Base-by-base conservation (phyloP, 2,888 invertebrate genomes). In the Malthinus seriepunctatus region DNA sequence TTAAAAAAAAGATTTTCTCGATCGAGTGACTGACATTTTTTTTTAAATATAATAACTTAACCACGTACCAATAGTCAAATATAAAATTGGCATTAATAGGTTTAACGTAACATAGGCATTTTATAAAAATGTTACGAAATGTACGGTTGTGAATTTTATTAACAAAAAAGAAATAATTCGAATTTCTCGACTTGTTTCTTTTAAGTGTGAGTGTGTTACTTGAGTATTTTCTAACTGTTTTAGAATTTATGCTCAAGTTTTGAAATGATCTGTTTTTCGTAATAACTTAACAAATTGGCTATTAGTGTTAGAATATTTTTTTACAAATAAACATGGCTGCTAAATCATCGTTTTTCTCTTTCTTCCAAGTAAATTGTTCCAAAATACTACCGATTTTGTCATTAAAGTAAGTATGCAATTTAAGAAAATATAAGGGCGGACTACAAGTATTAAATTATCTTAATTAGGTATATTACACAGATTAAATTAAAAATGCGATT, bases 301-400 rank as follows among this genome's bases (percentile, higher is more conserved):
- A 84, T 83, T 84, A 84, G 84, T 83, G 81, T 84, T 84, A 85
- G 84, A 83, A 82, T 86, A 85, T 86, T 85, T 86, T 86, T 86
- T 85, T 86, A 86, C 85, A 84, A 84, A 85, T 84, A 85, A 85
- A 85, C 72, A 76, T 75, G 73, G 78, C 78, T 78, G 78, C 78
- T 77, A 76, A 23, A 71, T 60, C 51, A 51, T 48, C 49, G n/a
- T n/a, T n/a, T 51, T 53, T 15, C 9, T 15, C 23, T 42, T 12
- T 42, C 23, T 15, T 15, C 15, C 15, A 42, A 15, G 14, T 15
- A 6, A 42, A 42, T 42, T 42, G n/a, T 14, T 38, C n/a, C n/a
- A n/a, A n/a, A n/a, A n/a, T n/a, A n/a, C n/a, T n/a, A n/a, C n/a
- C n/a, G n/a, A n/a, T n/a, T n/a, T n/a, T n/a, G n/a, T n/a, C n/a